Evolutionary conservation across 35 echinoderm and acorn worm genomes (phyloP).

Genomic region (Hemicentrotus pulcherrimus): DNA sequence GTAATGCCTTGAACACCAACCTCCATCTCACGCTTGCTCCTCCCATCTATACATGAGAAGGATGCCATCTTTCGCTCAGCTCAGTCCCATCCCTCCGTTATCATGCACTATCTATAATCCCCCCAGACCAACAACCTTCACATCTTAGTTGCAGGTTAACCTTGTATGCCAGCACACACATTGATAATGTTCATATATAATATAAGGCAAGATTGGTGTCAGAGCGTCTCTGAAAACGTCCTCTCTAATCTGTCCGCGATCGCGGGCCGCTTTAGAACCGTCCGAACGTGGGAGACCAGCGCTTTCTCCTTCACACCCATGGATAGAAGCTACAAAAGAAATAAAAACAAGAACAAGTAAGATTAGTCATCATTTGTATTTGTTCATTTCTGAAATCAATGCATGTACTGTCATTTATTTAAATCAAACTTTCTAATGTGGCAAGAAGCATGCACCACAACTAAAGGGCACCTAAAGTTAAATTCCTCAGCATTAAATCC

Average conservation of each 20-base stretch:
- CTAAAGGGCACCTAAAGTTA: no score
- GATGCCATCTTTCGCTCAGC: neutral
- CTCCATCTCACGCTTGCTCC: neutral
- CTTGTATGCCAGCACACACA: neutral
- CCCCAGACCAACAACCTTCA: neutral
- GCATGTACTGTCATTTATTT: no score
- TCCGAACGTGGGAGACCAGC: constrained; percentile 68
- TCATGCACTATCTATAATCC: neutral
- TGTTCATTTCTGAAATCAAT: neutral
- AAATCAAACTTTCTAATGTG: no score
- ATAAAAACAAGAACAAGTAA: constrained; percentile 8
- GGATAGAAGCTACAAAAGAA: constrained; percentile 66
- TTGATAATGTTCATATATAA: neutral
- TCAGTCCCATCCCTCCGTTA: neutral
- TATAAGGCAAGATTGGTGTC: constrained; percentile 50
- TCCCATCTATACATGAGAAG: neutral
- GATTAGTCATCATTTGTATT: neutral
- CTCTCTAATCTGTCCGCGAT: constrained; percentile 79
- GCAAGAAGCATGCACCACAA: no score
- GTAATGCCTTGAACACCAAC: neutral
- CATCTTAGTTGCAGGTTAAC: neutral
- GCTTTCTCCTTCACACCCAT: constrained; percentile 85
- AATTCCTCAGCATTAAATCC: no score
- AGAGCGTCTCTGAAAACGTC: constrained; percentile 53
- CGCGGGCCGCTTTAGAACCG: constrained; percentile 73